Evolutionary conservation across 1,140 invertebrate species (phyloP).

Genomic region (Dinoponera quadriceps): DNA sequence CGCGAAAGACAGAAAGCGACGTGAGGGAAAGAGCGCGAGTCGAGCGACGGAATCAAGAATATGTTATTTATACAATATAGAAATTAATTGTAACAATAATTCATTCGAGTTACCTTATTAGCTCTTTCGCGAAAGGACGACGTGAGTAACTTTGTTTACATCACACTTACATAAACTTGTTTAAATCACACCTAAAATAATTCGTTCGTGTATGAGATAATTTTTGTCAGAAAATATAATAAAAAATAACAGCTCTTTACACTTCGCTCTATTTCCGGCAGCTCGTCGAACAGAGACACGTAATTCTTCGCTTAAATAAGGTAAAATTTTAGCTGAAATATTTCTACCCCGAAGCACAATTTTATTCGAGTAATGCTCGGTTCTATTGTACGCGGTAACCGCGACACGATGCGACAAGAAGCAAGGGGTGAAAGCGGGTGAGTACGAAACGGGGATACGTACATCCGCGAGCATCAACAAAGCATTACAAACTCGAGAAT

Average conservation of each 20-base stretch:
- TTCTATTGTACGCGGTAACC: neutral
- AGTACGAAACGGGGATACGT: neutral
- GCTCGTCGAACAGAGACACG: neutral
- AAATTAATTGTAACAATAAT: too few relatives aligned
- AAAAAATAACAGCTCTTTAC: neutral
- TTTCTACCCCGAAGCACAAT: neutral
- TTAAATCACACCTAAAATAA: too few relatives aligned
- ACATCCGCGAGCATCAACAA: slow-evolving; percentile 4
- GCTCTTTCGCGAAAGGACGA: too few relatives aligned
- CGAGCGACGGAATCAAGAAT: too few relatives aligned
- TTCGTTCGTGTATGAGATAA: neutral
- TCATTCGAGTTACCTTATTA: too few relatives aligned
- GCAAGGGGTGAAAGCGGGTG: neutral
- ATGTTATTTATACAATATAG: too few relatives aligned
- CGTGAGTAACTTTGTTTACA: too few relatives aligned
- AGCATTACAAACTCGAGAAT: slow-evolving; percentile 1
- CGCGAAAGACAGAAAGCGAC: slow-evolving; percentile 38
- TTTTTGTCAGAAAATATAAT: neutral
- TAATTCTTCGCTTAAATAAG: neutral
- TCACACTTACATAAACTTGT: too few relatives aligned
- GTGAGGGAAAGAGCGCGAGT: too few relatives aligned
- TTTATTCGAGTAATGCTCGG: neutral
- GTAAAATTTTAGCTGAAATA: neutral
- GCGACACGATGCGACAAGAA: neutral
- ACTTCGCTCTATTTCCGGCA: neutral